phyloP scores from a whole-genome alignment of 2,113 vertebrate genomes.

The Quiscalus mexicanus region DNA sequence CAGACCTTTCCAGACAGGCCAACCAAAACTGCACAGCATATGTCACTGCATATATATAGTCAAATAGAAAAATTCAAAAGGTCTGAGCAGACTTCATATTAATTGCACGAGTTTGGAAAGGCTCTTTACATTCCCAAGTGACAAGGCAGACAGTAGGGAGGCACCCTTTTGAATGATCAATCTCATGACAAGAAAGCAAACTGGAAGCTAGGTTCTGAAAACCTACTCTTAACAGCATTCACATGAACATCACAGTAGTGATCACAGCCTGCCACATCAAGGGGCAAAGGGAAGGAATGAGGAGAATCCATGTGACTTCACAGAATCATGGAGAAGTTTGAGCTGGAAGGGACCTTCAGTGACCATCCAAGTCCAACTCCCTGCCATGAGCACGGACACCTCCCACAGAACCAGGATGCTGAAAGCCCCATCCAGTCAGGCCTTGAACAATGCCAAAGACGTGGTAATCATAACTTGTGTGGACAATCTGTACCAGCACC shows the following conservation, averaged over 20 bases:
- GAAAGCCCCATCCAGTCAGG: neutral
- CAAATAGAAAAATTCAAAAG: neutral
- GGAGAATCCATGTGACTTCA: neutral
- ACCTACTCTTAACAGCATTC: neutral
- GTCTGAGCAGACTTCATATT: neutral
- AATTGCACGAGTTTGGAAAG: neutral
- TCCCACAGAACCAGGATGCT: neutral
- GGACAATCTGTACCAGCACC: neutral
- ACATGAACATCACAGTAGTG: rapidly evolving
- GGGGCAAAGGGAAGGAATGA: neutral
- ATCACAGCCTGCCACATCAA: neutral
- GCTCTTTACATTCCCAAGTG: neutral
- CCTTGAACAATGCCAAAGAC: neutral
- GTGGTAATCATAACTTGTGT: neutral
- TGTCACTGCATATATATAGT: neutral
- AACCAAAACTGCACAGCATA: neutral
- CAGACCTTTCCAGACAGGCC: neutral
- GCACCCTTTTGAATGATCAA: rapidly evolving
- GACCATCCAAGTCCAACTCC: neutral
- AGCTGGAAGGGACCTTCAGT: neutral
- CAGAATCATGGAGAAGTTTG: rapidly evolving
- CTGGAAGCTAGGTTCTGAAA: neutral
- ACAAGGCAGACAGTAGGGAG: neutral
- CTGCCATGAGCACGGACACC: neutral
- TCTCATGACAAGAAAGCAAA: neutral